Evolutionary conservation across 2,797 vertebrate genomes (phyloP), one percentile per base, ranked within the genome.

Genomic region (Acrossocheilus fasciatus): DNA sequence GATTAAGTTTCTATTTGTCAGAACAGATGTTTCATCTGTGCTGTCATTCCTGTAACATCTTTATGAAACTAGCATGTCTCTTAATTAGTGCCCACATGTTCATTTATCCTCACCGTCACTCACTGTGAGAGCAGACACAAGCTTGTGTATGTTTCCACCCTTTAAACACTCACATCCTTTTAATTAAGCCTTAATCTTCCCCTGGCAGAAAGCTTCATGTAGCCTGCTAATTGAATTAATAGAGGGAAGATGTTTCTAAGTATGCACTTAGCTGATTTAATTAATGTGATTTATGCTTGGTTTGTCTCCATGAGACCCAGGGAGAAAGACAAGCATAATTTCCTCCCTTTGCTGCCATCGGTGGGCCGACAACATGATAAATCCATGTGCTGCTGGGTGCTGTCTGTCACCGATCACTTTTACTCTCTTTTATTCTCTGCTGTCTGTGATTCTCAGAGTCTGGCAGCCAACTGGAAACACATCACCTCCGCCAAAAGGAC

Each of bases 121-220:
- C 89, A 92, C 90, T 90, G 92, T 93, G 92, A 93, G 92, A 93
- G 92, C 92, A 93, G 93, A 91, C 92, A 90, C 90, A 89, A 90
- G 87, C 76, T 77, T 90, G 87, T 94, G 90, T 91, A 93, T 97
- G 96, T 96, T 95, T 96, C 96, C 96, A 95, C 89, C 92, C 93
- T 94, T 94, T 92, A 95, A 95, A 94, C 97, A 98, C 98, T 98
- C 97, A 97, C 97, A 97, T 97, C 96, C 96, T 97, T 96, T 98
- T 99, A 99, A 99, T 99, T 99, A 99, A 98, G 96, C 96, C 95
- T 96, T 98, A 98, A 99, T 98, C 97, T 98, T 97, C 96, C 96
- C 95, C 97, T 97, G 97, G 97, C 97, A 97, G 97, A 96, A 87
- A 96, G 97, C 97, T 97, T 98, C 97, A 96, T 98, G 98, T 98